Evolutionary conservation across 2,113 vertebrate species (phyloP), one percentile per base, ranked within the genome.

Genomic region (Cheirogaleus medius): DNA sequence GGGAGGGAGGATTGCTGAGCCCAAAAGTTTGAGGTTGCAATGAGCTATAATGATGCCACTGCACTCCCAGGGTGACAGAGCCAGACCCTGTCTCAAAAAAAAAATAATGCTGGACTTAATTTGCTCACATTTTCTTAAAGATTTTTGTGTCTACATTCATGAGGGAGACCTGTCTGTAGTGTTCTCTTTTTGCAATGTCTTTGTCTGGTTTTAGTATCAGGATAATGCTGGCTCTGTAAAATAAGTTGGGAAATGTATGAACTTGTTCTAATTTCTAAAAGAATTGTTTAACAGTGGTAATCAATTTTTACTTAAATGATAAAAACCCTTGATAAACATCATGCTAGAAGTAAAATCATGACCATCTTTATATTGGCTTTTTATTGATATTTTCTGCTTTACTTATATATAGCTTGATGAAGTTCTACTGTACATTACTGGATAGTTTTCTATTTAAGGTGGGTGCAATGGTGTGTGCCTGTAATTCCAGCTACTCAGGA

Each of bases 261-360:
- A 68, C n/a, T 6, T 91, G 20, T 71, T 88, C 60, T 71, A 89
- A 85, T 92, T 89, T 96, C 44, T 80, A n/a, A 89, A 88, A 84
- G 13, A 95, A 82, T 78, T 87, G 20, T 87, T 58, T 71, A 63
- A 85, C 42, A 89, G 3, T 89, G 47, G 27, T 17, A 84, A 77
- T 58, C 58, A 76, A 52, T 94, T 91, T 44, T 39, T 85, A 42
- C 63, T 39, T 78, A 85, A 85, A 85, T 68, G 23, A 74, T 8
- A 92, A 80, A 58, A 85, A 84, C 6, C 23, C 29, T 44, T 74
- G 66, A 81, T 21, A 66, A 39, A 76, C 18, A 86, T 73, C 54
- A 87, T 39, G 15, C 8, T 29, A 90, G 42, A 87, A 87, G 39
- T 44, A 90, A 92, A 95, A 78, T 58, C 20, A 82, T 29, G 29